These are phyloP conservation scores for Reticulitermes speratus DNA, from an alignment of 1,140 invertebrate species.

Conservation along the genomic window DNA sequence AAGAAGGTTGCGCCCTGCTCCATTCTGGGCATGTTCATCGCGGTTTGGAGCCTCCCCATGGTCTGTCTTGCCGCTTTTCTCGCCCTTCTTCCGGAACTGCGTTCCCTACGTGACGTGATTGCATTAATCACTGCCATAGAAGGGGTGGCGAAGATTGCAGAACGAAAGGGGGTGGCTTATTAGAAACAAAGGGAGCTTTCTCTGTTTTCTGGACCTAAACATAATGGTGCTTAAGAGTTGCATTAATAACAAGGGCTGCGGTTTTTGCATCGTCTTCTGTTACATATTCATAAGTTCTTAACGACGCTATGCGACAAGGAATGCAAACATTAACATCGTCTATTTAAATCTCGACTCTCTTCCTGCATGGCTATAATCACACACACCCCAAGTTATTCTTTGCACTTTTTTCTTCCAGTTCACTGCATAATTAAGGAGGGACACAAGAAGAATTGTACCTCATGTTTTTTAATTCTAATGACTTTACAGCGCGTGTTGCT, in stretches of 20 bases:
- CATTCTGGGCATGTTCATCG: neutral
- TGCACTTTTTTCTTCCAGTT: constrained; percentile 20
- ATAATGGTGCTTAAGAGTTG: constrained; percentile 12
- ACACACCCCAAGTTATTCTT: neutral
- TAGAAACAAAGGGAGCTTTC: neutral
- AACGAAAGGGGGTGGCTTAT: neutral
- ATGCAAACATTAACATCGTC: constrained; percentile 22
- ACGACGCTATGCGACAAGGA: neutral
- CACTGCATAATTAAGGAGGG: constrained; percentile 22
- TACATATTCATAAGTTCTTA: constrained; percentile 28
- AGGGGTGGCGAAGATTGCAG: no score
- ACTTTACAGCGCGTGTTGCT: constrained; percentile 6
- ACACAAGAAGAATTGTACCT: neutral
- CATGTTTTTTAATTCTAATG: constrained; percentile 4
- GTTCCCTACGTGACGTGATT: neutral
- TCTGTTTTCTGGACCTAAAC: constrained; percentile 21
- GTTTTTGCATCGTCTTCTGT: neutral
- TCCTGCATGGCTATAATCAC: neutral
- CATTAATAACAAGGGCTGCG: constrained; percentile 18
- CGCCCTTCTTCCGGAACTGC: no score
- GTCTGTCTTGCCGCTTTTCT: no score
- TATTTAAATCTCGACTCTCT: constrained; percentile 15
- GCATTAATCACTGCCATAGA: neutral
- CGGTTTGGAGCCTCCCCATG: no score
- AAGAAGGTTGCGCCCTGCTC: no score